phyloP scores from a whole-genome alignment of 2,888 invertebrate genomes.

The Tipula helvola region DNA sequence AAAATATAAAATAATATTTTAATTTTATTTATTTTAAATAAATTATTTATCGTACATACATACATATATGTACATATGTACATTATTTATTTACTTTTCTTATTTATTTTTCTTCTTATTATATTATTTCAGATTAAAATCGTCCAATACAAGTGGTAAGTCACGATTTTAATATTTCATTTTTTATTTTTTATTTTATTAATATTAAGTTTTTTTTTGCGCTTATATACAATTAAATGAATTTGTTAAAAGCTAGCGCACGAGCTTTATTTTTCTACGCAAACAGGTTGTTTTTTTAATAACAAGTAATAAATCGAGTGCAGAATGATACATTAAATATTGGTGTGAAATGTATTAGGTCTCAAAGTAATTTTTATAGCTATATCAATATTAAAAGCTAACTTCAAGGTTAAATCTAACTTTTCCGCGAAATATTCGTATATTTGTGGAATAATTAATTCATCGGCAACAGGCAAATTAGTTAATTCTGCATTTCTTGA shows the following conservation, averaged over 20 bases:
- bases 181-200: neutral
- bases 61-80: neutral
- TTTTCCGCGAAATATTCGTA: too few species aligned
- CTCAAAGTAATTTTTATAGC: too few species aligned
- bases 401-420: too few species aligned
- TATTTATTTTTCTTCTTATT: constrained; percentile 16
- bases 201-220: neutral
- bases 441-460: too few species aligned
- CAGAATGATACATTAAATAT: too few species aligned
- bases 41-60: neutral
- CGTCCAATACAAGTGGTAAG: constrained; percentile 37
- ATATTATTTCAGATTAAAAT: constrained; percentile 34
- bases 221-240: neutral
- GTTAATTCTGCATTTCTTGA: too few species aligned
- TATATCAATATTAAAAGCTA: too few species aligned
- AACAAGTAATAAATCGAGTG: neutral
- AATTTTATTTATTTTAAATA: constrained; percentile 7
- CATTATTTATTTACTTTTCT: neutral
- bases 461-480: too few species aligned
- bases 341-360: too few species aligned
- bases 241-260: neutral
- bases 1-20: neutral
- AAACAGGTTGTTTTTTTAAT: neutral
- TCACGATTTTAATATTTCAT: constrained; percentile 14
- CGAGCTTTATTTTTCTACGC: neutral